phyloP scores from a whole-genome alignment of 2,797 vertebrate genomes.

The Podarcis lilfordi region DNA sequence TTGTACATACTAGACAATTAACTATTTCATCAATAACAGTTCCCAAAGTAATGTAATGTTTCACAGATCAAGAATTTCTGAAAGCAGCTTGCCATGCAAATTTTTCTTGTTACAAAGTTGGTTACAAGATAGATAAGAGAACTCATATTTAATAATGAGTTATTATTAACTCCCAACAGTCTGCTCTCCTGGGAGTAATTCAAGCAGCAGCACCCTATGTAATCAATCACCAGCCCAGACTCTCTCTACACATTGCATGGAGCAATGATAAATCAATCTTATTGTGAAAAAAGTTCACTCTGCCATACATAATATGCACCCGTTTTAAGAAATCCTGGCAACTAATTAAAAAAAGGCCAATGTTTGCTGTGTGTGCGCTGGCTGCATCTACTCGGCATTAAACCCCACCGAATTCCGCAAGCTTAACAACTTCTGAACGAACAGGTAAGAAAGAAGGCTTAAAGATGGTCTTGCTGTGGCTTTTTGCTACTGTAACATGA shows the following conservation, averaged over 20 bases:
- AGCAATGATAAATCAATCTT: no score
- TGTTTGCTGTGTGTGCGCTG: not conserved
- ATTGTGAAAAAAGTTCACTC: not conserved
- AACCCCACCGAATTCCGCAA: not conserved
- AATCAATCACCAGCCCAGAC: not conserved
- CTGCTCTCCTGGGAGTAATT: not conserved
- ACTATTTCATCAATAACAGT: not conserved
- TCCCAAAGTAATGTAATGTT: not conserved
- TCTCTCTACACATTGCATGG: not conserved
- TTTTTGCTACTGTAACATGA: not conserved
- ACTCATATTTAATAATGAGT: not conserved
- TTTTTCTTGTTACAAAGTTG: not conserved
- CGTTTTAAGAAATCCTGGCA: not conserved
- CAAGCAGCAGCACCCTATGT: no score
- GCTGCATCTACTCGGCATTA: not conserved
- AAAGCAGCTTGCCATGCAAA: not conserved
- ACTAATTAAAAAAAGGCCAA: not conserved
- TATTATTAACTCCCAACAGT: no score
- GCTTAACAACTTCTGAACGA: not conserved
- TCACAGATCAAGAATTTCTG: not conserved
- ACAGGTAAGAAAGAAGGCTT: not conserved
- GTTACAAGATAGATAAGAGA: no score
- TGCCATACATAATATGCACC: not conserved
- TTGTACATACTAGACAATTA: not conserved
- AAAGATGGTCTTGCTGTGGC: fast-evolving